Conservation (phyloP, 2,888 invertebrate genomes). For the Heliconius ismenius region DNA sequence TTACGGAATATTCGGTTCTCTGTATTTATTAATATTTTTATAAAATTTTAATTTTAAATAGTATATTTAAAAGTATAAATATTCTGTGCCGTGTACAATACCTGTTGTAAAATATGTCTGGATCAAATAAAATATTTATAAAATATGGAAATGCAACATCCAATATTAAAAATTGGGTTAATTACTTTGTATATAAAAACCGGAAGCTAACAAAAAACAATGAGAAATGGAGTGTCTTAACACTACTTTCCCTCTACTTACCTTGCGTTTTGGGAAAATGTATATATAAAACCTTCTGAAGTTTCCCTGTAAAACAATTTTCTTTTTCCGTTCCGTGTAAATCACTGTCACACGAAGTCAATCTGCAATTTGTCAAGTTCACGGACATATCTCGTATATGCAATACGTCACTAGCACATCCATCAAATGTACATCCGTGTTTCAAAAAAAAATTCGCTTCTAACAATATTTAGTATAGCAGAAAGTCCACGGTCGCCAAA, state of each 20-base stretch:
- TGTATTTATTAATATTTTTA: too few relatives aligned
- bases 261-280: neutral
- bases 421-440: conserved; percentile 26
- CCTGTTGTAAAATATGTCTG: neutral
- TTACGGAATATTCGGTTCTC: too few relatives aligned
- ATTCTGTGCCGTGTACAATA: neutral
- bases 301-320: neutral
- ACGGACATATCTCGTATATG: conserved; percentile 21
- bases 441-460: conserved; percentile 18
- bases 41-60: neutral
- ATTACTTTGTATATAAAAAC: too few relatives aligned
- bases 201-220: too few relatives aligned
- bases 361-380: conserved; percentile 27
- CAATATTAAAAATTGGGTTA: too few relatives aligned
- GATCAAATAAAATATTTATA: neutral
- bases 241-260: neutral
- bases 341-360: conserved; percentile 18
- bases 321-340: conserved; percentile 9
- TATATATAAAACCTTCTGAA: neutral
- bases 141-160: neutral
- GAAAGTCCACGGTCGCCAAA: conserved; percentile 30
- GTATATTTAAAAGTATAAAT: neutral
- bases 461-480: conserved; percentile 32
- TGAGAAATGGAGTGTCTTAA: neutral
- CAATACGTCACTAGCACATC: conserved; percentile 29